phyloP scores from a whole-genome alignment of 2,888 invertebrate genomes.

The Tipula lateralis region DNA sequence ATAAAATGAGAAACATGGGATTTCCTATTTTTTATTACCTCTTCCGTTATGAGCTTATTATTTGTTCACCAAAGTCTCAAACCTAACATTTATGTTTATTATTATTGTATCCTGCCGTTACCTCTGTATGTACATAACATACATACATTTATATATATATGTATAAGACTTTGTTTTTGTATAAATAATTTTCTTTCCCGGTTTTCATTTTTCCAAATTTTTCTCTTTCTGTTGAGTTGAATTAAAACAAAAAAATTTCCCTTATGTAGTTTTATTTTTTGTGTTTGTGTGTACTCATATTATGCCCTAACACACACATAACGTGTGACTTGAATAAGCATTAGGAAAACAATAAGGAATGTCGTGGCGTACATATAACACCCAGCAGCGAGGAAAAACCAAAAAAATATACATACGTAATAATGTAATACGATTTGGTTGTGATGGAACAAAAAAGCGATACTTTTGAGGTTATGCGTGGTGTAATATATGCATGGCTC shows the following conservation, averaged over 20 bases:
- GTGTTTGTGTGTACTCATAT: neutral
- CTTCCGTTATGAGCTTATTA: constrained; percentile 24
- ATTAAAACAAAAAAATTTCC: neutral
- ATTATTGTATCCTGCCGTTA: constrained; percentile 19
- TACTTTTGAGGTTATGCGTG: neutral
- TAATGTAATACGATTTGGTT: constrained; percentile 4
- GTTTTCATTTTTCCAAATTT: neutral
- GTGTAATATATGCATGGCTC: neutral
- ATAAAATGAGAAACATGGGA: neutral
- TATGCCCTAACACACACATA: neutral
- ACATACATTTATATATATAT: neutral
- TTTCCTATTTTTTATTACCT: constrained; percentile 19
- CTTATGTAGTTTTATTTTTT: neutral
- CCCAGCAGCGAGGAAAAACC: neutral
- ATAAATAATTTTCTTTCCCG: neutral
- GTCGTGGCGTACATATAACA: neutral
- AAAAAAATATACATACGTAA: neutral
- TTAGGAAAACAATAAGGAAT: neutral
- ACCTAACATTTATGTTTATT: constrained; percentile 9
- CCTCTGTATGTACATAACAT: neutral
- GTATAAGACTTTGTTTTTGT: no score
- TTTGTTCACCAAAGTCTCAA: constrained; percentile 24
- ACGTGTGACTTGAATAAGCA: neutral
- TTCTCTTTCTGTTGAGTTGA: neutral
- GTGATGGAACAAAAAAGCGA: neutral